phyloP scores from a whole-genome alignment of 1,140 invertebrate genomes.

The Phthorimaea operculella region DNA sequence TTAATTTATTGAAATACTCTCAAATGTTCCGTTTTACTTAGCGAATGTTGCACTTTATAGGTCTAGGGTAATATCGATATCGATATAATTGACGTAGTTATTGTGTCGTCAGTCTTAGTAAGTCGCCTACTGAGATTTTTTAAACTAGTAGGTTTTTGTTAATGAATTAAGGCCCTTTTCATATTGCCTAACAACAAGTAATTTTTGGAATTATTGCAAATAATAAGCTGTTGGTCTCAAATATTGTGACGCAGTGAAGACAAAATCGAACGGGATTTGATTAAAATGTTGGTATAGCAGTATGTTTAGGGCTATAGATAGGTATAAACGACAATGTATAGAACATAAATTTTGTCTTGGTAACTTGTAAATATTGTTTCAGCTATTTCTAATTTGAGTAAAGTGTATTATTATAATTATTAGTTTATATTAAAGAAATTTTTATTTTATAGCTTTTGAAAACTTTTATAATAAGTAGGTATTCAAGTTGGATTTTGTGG shows the following conservation, averaged over 20 bases:
- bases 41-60: constrained; percentile 64
- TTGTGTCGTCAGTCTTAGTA: constrained; percentile 62
- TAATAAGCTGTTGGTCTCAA: too few species aligned
- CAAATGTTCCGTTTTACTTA: constrained; percentile 61
- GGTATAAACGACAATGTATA: constrained; percentile 59
- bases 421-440: too few species aligned
- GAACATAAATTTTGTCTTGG: constrained; percentile 46
- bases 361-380: constrained; percentile 65
- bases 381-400: constrained; percentile 58
- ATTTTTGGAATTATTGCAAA: too few species aligned
- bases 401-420: constrained; percentile 63
- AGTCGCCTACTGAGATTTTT: constrained; percentile 50
- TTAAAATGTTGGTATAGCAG: too few species aligned
- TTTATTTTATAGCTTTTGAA: constrained; percentile 58
- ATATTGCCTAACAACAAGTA: too few species aligned
- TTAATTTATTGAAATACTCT: constrained; percentile 64
- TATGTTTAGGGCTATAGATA: too few species aligned
- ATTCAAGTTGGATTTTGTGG: constrained; percentile 61
- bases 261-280: too few species aligned
- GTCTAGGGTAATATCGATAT: constrained; percentile 52
- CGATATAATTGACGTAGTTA: constrained; percentile 56
- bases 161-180: too few species aligned
- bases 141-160: constrained; percentile 31
- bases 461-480: constrained; percentile 39
- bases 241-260: too few species aligned